A percentile compares a stretch with the other conserved stretches of the same genome.
Conservation (phyloP, 2,888 invertebrate species). For the Masnerella sp. region DNA sequence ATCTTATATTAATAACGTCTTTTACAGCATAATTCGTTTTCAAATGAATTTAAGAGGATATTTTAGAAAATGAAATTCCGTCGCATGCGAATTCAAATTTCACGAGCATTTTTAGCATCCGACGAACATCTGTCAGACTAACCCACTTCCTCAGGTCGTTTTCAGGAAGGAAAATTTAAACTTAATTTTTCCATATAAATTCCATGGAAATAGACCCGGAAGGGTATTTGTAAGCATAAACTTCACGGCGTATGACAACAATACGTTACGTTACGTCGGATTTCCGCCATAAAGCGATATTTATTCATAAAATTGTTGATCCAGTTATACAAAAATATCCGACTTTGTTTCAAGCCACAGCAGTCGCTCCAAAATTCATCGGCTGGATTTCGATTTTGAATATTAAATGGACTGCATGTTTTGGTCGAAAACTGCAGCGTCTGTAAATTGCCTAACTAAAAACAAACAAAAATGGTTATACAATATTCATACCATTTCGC, state of each 20-base stretch:
- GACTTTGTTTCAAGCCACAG: no score
- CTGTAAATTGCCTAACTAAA: not conserved
- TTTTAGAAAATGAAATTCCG: no score
- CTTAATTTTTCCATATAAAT: slow-evolving; percentile 31
- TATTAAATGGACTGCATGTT: not conserved
- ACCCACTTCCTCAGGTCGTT: not conserved
- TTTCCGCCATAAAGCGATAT: slow-evolving; percentile 1
- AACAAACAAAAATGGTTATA: no score
- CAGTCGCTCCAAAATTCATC: no score
- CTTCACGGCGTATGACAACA: slow-evolving; percentile 1
- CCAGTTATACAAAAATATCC: no score
- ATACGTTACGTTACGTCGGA: not conserved
- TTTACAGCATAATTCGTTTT: no score
- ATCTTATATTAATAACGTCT: no score
- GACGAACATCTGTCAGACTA: not conserved
- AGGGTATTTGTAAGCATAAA: slow-evolving; percentile 27
- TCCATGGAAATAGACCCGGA: slow-evolving; percentile 14
- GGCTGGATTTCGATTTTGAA: not conserved
- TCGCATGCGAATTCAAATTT: no score
- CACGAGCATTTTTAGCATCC: not conserved
- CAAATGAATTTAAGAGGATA: no score
- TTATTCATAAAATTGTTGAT: not conserved
- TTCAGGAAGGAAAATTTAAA: slow-evolving; percentile 16
- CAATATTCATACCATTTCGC: slow-evolving; percentile 15
- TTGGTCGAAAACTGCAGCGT: no score